Percentiles rank a stretch among this genome's conserved stretches.
Evolutionary conservation across 1,140 invertebrate genomes (phyloP).

Genomic region (Sycophila sp.): DNA sequence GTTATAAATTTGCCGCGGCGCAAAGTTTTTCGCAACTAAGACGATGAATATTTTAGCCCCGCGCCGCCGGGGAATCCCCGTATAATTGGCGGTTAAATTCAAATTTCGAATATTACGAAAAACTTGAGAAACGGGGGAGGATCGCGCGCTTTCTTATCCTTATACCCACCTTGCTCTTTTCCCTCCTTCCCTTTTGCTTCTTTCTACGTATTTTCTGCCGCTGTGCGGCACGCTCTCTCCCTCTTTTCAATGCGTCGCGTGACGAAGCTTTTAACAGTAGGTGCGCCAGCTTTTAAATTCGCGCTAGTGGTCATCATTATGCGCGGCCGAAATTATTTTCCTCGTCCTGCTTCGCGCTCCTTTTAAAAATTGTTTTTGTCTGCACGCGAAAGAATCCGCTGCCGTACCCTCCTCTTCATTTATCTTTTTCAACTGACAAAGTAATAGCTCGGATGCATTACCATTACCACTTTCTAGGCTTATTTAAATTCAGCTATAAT

Average conservation of each 20-base stretch:
- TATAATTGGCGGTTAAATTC: slow-evolving; percentile 63
- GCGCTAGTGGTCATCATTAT: slow-evolving; percentile 21
- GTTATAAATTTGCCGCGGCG: slow-evolving; percentile 56
- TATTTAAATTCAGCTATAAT: no score
- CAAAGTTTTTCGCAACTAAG: slow-evolving; percentile 59
- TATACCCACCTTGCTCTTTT: no score
- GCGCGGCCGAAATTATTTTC: slow-evolving; percentile 25
- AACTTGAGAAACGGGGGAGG: not conserved
- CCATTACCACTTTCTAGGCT: no score
- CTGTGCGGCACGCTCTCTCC: not conserved
- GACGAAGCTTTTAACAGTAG: not conserved
- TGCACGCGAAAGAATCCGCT: slow-evolving; percentile 18
- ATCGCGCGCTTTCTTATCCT: not conserved
- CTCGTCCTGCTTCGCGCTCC: not conserved
- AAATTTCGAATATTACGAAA: slow-evolving; percentile 61
- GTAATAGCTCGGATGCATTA: no score
- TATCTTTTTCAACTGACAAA: no score
- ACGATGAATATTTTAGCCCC: slow-evolving; percentile 61
- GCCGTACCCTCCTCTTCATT: no score
- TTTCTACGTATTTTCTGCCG: slow-evolving; percentile 2
- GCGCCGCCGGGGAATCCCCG: slow-evolving; percentile 45
- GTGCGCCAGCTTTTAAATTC: not conserved
- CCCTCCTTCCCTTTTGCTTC: not conserved
- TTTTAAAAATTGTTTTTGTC: slow-evolving; percentile 17
- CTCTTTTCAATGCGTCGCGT: slow-evolving; percentile 19